Evolutionary conservation across 2,113 vertebrate species (phyloP), one percentile per base, ranked within the genome.

Genomic region (Kryptolebias marmoratus): DNA sequence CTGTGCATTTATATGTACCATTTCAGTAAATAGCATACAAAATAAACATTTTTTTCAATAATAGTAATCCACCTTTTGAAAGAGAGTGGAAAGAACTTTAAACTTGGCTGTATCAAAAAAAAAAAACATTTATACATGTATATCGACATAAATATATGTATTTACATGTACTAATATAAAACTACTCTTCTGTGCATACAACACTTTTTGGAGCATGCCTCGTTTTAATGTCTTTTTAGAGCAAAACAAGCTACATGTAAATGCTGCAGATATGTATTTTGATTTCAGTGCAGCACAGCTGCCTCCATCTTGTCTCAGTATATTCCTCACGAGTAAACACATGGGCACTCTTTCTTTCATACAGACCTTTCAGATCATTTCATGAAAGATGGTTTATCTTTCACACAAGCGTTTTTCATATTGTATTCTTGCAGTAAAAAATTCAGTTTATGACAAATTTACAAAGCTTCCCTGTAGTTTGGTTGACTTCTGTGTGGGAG

Each of bases 401-500:
- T 83, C 44, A 54, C 70, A 16, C 47, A 48, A 76, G 71, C 67
- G 64, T 81, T 88, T 83, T 86, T 87, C 73, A 74, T 80, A 73
- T 66, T 45, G 56, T 75, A 83, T 80, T 81, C 80, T 71, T 64
- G 42, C 28, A 61, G 72, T 82, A 76, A 66, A 78, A 86, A 71
- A 63, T 71, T 60, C 67, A 28, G 75, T 68, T 75, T 81, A 62
- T 86, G 86, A 83, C 73, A 82, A 65, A 84, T 72, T 36, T 78
- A 84, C 80, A 86, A 85, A 88, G 87, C 76, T 16, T 79, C 71
- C 79, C 85, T 59, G 72, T 66, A 71, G 85, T 70, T 87, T 57
- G 64, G 58, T 64, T 75, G 86, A 85, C 60, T 91, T 67, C 57
- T 80, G 81, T 86, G 82, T 73, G 76, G 76, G 68, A 86, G 83